Percentiles rank a stretch among this genome's conserved stretches.
Conservation (phyloP, 2,888 invertebrate species). For the Sisyra nigra region DNA sequence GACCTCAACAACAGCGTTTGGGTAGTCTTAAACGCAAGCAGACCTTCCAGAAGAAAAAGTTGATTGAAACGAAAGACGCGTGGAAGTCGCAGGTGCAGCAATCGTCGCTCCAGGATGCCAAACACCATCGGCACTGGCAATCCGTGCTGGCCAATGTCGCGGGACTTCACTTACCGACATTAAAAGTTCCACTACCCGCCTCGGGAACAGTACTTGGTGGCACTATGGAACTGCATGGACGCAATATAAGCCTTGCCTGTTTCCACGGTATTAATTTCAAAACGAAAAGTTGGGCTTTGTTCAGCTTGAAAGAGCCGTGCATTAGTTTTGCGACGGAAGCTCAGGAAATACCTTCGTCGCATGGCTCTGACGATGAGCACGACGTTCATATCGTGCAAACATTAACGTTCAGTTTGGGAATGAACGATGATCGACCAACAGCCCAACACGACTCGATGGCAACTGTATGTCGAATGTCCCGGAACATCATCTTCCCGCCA, state of each 20-base stretch:
- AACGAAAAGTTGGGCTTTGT: constrained; percentile 89
- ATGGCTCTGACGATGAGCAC: constrained; percentile 39
- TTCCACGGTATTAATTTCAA: constrained; percentile 97
- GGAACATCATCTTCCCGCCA: constrained; percentile 86
- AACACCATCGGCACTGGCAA: constrained; percentile 93
- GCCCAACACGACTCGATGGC: constrained; percentile 79
- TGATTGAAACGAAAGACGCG: constrained; percentile 14
- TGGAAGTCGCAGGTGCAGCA: constrained; percentile 13
- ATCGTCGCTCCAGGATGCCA: constrained; percentile 37
- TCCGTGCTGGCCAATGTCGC: constrained; percentile 66
- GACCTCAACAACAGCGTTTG: constrained; percentile 18
- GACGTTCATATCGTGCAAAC: constrained; percentile 80
- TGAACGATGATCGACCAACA: constrained; percentile 41
- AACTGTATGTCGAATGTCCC: constrained; percentile 80
- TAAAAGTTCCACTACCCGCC: constrained; percentile 48
- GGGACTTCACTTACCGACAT: constrained; percentile 60
- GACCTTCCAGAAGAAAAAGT: constrained; percentile 4
- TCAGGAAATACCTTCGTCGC: constrained; percentile 60
- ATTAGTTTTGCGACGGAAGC: constrained; percentile 89
- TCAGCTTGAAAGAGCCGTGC: constrained; percentile 82
- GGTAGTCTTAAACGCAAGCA: constrained; percentile 22
- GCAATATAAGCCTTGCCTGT: constrained; percentile 86
- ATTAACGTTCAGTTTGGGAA: constrained; percentile 74
- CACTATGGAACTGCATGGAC: constrained; percentile 75
- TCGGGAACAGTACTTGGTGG: constrained; percentile 71